Conservation (phyloP, 35 echinoderm and acorn worm genomes). For the Apostichopus japonicus region DNA sequence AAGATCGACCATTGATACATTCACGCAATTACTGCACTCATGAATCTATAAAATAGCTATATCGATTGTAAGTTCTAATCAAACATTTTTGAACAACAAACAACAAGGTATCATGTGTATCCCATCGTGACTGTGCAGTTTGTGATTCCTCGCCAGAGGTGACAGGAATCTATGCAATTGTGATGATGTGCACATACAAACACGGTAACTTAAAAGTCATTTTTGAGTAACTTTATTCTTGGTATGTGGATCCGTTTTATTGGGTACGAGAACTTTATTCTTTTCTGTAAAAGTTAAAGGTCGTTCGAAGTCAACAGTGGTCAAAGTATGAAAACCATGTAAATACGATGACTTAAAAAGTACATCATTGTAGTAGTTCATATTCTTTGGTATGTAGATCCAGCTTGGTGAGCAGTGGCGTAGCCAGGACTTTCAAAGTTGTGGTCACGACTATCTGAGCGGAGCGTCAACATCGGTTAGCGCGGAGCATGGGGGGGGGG, state of each 20-base stretch:
- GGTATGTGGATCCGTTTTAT: not conserved
- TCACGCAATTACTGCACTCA: no score
- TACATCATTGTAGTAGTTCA: not conserved
- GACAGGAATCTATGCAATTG: no score
- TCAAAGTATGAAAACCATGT: not conserved
- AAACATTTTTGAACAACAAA: no score
- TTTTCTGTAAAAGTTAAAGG: not conserved
- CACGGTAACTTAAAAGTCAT: not conserved
- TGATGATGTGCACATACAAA: not conserved
- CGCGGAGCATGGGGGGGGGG: no score
- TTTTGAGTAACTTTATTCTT: not conserved
- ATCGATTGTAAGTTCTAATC: no score
- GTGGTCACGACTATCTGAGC: no score
- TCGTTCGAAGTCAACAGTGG: not conserved
- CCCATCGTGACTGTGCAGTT: not conserved
- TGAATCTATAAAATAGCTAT: no score
- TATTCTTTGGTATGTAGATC: no score
- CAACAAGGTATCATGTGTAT: not conserved
- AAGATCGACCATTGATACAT: no score
- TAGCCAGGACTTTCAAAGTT: no score
- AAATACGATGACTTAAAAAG: not conserved
- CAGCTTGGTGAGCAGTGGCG: no score
- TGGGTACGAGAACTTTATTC: not conserved
- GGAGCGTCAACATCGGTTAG: no score
- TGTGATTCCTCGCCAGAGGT: not conserved